phyloP scores from a whole-genome alignment of 2,113 vertebrate genomes.

The Phaethornis superciliosus region DNA sequence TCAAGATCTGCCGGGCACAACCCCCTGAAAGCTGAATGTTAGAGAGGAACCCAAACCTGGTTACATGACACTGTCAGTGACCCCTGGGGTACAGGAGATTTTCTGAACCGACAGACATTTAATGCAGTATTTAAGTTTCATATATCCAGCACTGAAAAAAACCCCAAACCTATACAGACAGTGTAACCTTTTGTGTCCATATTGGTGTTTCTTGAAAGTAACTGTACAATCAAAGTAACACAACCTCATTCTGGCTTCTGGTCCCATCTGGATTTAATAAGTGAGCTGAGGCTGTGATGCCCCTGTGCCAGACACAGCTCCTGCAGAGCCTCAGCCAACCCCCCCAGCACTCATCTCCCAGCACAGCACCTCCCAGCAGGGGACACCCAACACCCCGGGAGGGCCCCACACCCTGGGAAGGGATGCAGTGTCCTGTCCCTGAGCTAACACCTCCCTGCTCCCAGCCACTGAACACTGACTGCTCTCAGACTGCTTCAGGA shows the following conservation, averaged over 20 bases:
- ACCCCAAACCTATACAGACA: not conserved
- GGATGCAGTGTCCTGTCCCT: too few species aligned
- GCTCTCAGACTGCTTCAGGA: too few species aligned
- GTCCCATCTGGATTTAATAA: not conserved
- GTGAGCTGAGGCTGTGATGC: not conserved
- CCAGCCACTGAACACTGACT: too few species aligned
- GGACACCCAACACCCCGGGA: too few species aligned
- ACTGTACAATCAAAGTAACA: not conserved
- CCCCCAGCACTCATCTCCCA: too few species aligned
- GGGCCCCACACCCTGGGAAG: too few species aligned
- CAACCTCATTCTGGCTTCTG: not conserved
- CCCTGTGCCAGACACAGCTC: accelerated
- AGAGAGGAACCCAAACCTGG: not conserved
- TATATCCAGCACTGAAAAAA: not conserved
- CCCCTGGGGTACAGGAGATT: not conserved
- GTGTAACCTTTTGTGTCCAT: not conserved
- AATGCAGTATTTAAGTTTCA: not conserved
- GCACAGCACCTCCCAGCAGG: too few species aligned
- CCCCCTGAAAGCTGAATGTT: not conserved
- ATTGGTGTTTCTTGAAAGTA: not conserved
- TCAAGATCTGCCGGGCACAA: not conserved
- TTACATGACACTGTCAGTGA: not conserved
- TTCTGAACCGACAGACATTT: not conserved
- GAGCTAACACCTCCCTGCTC: too few species aligned
- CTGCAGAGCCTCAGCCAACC: not conserved